Evolutionary conservation across 2,888 invertebrate species (phyloP).

Genomic region (Agrotis ipsilon): DNA sequence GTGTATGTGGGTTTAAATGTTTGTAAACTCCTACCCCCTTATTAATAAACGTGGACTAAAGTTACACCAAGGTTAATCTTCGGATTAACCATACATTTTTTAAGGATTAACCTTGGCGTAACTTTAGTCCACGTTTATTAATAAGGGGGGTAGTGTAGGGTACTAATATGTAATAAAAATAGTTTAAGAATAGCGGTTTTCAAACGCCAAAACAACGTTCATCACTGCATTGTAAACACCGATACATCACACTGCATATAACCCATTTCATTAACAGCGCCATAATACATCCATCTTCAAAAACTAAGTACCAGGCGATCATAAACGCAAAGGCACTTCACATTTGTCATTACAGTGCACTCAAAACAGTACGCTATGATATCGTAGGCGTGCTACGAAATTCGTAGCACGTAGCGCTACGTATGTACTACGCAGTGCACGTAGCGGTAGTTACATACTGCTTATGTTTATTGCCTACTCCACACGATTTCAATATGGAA

Average conservation of each 20-base stretch:
- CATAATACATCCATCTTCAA: background rate
- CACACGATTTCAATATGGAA: constrained; percentile 53
- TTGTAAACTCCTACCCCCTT: too few relatives aligned
- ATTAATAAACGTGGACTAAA: too few relatives aligned
- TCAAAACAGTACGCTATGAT: constrained; percentile 29
- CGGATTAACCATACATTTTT: too few relatives aligned
- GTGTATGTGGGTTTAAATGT: too few relatives aligned
- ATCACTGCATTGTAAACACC: background rate
- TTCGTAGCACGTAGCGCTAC: constrained; percentile 69
- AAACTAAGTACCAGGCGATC: constrained; percentile 37
- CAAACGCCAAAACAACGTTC: background rate
- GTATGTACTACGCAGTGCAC: constrained; percentile 47
- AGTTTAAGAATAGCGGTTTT: too few relatives aligned
- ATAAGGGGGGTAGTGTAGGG: too few relatives aligned
- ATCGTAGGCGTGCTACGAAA: constrained; percentile 61
- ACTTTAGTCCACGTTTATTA: too few relatives aligned
- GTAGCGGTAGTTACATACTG: constrained; percentile 58
- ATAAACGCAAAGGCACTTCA: constrained; percentile 8
- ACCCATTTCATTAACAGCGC: background rate
- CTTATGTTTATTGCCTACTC: constrained; percentile 55
- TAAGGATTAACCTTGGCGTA: too few relatives aligned
- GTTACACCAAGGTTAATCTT: too few relatives aligned
- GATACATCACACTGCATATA: background rate
- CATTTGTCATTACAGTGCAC: constrained; percentile 24
- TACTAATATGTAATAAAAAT: too few relatives aligned